Percentiles rank a stretch among this genome's conserved stretches.
Evolutionary conservation across 2,888 invertebrate species (phyloP).

Genomic region (Eilema depressum): DNA sequence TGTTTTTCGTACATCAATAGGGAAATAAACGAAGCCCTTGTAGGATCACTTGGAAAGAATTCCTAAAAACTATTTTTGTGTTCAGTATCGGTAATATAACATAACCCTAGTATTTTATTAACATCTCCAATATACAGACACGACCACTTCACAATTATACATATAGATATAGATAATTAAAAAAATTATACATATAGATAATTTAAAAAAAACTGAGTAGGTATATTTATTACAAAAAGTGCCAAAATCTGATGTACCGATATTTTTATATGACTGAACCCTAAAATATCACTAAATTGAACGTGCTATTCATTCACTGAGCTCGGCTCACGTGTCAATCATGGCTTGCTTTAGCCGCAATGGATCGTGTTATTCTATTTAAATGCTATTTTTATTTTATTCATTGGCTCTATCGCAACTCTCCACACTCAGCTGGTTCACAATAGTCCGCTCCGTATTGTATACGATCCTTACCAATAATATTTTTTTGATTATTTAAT

Average conservation of each 20-base stretch:
- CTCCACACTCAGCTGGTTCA: conserved; percentile 67
- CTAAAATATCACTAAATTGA: conserved; percentile 61
- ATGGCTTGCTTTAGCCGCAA: conserved; percentile 73
- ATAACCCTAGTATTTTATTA: no score
- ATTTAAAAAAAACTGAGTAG: no score
- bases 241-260: background rate
- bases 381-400: conserved; percentile 79
- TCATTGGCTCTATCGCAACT: conserved; percentile 80
- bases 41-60: no score
- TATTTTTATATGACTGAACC: conserved; percentile 26
- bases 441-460: conserved; percentile 67
- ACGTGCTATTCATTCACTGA: conserved; percentile 69
- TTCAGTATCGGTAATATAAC: no score
- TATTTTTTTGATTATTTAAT: conserved; percentile 39
- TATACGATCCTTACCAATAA: conserved; percentile 67
- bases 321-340: conserved; percentile 84
- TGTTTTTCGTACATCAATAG: no score
- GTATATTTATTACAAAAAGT: background rate
- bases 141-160: no score
- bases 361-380: conserved; percentile 82
- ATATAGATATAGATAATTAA: no score
- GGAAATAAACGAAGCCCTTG: no score
- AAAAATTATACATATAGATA: no score
- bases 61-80: no score
- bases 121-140: no score